Conservation (phyloP, 1,140 invertebrate species). For the Thaumetopoea pityocampa region DNA sequence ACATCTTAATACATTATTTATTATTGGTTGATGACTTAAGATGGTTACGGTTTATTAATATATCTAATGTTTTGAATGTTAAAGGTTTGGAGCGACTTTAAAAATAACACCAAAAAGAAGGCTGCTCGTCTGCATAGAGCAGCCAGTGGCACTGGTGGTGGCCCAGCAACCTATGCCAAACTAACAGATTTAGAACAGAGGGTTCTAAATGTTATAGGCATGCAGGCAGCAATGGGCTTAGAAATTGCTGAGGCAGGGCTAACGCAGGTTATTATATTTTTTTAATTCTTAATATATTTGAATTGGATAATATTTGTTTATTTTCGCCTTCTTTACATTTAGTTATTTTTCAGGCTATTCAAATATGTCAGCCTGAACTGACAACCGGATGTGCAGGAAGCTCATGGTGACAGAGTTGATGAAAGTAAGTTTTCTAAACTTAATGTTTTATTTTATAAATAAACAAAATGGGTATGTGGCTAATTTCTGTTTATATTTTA, state of each 20-base stretch:
- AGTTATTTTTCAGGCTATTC: too few species aligned
- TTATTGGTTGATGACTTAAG: not conserved
- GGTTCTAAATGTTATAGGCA: conserved; percentile 14
- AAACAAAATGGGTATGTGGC: too few species aligned
- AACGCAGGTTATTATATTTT: conserved; percentile 11
- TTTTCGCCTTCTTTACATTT: too few species aligned
- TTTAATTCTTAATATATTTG: too few species aligned
- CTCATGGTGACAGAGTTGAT: too few species aligned
- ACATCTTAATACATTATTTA: conserved; percentile 1
- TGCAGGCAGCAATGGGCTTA: conserved; percentile 12
- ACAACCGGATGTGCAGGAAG: too few species aligned
- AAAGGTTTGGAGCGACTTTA: conserved; percentile 22
- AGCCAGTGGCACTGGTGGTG: conserved; percentile 12
- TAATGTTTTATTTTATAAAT: too few species aligned
- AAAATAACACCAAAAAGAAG: conserved; percentile 22
- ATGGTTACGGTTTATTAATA: conserved; percentile 3
- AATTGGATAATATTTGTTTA: too few species aligned
- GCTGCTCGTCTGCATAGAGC: conserved; percentile 17
- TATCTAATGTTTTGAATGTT: conserved; percentile 1
- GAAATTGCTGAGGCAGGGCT: conserved; percentile 10
- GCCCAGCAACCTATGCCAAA: conserved; percentile 4
- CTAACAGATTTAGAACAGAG: conserved; percentile 17
- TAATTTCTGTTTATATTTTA: too few species aligned
- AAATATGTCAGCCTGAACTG: too few species aligned
- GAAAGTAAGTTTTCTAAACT: too few species aligned